Conservation (phyloP, 1,140 invertebrate species). For the Drosophila lacertosa region DNA sequence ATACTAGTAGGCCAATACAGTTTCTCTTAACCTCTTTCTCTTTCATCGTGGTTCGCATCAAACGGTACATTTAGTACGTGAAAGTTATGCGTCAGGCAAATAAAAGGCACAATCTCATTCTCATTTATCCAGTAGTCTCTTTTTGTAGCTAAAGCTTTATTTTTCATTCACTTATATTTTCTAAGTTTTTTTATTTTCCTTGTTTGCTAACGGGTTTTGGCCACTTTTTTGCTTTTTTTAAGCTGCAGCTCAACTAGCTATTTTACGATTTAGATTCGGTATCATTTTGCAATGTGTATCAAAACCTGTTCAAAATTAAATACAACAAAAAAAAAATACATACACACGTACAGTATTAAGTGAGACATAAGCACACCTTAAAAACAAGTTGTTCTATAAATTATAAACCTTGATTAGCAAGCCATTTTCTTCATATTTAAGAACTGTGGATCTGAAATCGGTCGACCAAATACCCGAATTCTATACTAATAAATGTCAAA, state of each 20-base stretch:
- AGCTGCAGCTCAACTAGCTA: slow-evolving; percentile 48
- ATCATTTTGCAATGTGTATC: slow-evolving; percentile 61
- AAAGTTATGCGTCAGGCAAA: slow-evolving; percentile 60
- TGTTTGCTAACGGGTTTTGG: slow-evolving; percentile 66
- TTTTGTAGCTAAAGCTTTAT: slow-evolving; percentile 37
- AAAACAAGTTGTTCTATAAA: slow-evolving; percentile 79
- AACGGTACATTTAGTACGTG: slow-evolving; percentile 74
- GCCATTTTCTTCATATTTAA: slow-evolving; percentile 61
- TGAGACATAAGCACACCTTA: slow-evolving; percentile 49
- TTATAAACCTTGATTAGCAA: slow-evolving; percentile 63
- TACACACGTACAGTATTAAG: slow-evolving; percentile 1
- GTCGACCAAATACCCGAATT: background rate
- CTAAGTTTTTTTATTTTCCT: slow-evolving; percentile 20
- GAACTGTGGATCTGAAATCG: slow-evolving; percentile 19
- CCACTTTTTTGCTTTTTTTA: slow-evolving; percentile 76
- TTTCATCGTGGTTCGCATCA: slow-evolving; percentile 50
- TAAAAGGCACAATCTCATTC: slow-evolving; percentile 37
- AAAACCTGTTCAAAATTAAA: slow-evolving; percentile 58
- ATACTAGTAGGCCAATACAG: slow-evolving; percentile 37
- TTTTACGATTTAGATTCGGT: slow-evolving; percentile 66
- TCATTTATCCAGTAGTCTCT: slow-evolving; percentile 55
- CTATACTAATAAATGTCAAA: slow-evolving; percentile 45
- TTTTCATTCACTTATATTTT: slow-evolving; percentile 46
- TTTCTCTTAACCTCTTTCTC: slow-evolving; percentile 44
- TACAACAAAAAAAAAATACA: slow-evolving; percentile 16